Evolutionary conservation across 2,888 invertebrate species (phyloP).

Genomic region (Eupithecia dodoneata): DNA sequence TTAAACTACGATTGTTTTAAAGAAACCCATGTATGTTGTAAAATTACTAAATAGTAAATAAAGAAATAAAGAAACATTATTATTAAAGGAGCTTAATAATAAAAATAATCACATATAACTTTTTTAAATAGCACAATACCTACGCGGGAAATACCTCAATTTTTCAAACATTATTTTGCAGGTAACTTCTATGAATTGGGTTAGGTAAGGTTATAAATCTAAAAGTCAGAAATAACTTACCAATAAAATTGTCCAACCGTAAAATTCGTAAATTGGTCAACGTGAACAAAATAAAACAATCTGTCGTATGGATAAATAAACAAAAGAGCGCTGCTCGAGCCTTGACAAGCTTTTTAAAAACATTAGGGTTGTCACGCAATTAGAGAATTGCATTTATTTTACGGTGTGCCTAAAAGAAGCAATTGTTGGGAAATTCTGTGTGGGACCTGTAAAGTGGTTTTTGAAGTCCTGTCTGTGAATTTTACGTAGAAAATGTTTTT

Average conservation of each 20-base stretch:
- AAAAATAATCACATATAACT: not conserved
- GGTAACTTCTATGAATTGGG: not conserved
- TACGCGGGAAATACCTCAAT: not conserved
- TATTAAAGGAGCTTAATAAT: not conserved
- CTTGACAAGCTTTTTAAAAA: constrained; percentile 47
- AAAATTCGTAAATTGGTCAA: constrained; percentile 29
- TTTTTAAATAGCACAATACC: not conserved
- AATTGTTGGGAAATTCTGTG: not conserved
- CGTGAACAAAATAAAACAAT: constrained; percentile 61
- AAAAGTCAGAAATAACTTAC: not conserved
- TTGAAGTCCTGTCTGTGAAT: constrained; percentile 7
- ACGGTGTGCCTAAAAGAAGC: not conserved
- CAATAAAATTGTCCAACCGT: constrained; percentile 43
- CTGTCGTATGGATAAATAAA: constrained; percentile 64
- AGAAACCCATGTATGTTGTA: no score
- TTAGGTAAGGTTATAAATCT: no score
- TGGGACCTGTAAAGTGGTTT: not conserved
- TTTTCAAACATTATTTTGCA: not conserved
- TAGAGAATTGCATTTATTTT: constrained; percentile 7
- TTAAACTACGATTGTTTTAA: no score
- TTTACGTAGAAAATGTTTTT: not conserved
- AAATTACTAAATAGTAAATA: no score
- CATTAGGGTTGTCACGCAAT: constrained; percentile 57
- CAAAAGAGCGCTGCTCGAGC: constrained; percentile 57
- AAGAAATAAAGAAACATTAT: no score